Base-by-base conservation (phyloP, 2,797 vertebrate species). In the Tinamus major region DNA sequence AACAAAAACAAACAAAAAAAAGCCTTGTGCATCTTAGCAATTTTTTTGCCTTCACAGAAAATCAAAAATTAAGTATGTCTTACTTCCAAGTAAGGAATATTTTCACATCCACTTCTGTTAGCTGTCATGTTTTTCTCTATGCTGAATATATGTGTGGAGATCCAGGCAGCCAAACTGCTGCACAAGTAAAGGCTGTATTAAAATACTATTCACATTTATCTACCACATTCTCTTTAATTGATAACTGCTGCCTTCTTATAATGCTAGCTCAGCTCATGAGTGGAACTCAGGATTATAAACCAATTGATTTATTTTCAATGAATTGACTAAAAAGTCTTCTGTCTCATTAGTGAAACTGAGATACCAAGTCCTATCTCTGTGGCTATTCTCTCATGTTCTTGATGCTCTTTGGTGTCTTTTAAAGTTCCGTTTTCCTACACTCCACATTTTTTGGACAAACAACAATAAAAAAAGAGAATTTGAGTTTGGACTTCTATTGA, bases 81-180 rank as follows among this genome's bases (percentile, higher is more conserved):
- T 35, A 42, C 69, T 89, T 91, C 69, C 82, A 87, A 91, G 26
- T 69, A 55, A 83, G 48, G 44, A 87, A 9, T 31, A 48, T 55
- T 86, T 78, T 79, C 35, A 80, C 39, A 53, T 92, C 65, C 92
- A 65, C 83, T 79, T 87, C 48, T 93, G 42, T 59, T 29, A 72
- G n/a, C 48, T 27, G 51, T 13, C 1, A 7, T 75, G 81, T 85
- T 48, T 75, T 80, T 48, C 9, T 79, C 70, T 33, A 1, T 48
- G 37, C 23, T 89, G 42, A 76, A 39, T 70, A 80, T 78, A 6
- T 5, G 4, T 53, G 42, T 70, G 81, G 80, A 80, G 18, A 84
- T 37, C 8, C 39, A 68, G 33, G 27, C 35, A 91, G 68, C 29
- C 68, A 41, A 96, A 84, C 56, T 37, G 39, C 48, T 82, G 61